Conservation (phyloP, 1,140 invertebrate genomes). For the Colletes gigas region DNA sequence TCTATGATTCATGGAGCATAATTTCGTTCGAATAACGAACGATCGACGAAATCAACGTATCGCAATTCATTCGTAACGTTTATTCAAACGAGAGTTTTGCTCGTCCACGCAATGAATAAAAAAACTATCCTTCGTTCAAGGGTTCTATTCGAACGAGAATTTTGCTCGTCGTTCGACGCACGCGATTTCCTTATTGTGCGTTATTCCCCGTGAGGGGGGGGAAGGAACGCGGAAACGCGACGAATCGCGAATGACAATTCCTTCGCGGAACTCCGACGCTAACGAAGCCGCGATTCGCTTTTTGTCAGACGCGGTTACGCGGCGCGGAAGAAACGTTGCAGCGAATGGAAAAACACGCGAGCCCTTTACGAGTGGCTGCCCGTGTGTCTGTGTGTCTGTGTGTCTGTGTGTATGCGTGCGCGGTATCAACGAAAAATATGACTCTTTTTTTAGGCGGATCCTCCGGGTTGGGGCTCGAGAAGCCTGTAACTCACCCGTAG, state of each 20-base stretch:
- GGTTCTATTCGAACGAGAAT: no score
- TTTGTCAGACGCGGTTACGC: not conserved
- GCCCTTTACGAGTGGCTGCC: not conserved
- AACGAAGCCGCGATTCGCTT: conserved; percentile 9
- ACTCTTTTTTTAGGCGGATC: conserved; percentile 15
- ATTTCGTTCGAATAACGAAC: no score
- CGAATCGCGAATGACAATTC: conserved; percentile 16
- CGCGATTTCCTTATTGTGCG: conserved; percentile 1
- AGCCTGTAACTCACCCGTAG: conserved; percentile 15
- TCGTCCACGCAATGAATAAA: no score
- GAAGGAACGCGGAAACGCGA: conserved; percentile 4
- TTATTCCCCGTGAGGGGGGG: not conserved
- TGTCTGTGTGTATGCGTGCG: not conserved
- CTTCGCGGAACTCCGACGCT: conserved; percentile 18
- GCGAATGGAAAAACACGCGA: conserved; percentile 33
- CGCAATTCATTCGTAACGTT: no score
- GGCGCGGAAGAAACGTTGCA: conserved; percentile 33
- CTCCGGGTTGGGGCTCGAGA: not conserved
- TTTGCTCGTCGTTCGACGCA: no score
- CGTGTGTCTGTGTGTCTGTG: no score
- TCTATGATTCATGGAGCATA: no score
- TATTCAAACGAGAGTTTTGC: no score
- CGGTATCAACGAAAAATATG: conserved; percentile 40
- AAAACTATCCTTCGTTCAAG: no score
- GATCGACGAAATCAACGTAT: no score